Evolutionary conservation across 2,888 invertebrate species (phyloP), one percentile per base, ranked within the genome.

Genomic region (Heliconius ethilla): DNA sequence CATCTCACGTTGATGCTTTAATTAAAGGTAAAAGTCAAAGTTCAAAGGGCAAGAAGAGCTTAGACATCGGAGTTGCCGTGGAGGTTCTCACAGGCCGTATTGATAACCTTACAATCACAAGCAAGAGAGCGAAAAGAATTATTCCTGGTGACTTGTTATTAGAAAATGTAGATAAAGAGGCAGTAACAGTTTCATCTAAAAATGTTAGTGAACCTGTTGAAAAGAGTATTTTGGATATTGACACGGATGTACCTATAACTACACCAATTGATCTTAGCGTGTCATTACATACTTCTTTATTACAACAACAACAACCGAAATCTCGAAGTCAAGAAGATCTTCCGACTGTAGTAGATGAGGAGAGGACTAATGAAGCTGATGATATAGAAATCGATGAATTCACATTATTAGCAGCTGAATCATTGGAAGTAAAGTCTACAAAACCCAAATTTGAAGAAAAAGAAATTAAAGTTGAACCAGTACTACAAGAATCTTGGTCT

Each of bases 51-150:
- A 93, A 97, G 86, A 97, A 97, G 86, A 95, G 97, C 29, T 96
- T 98, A 22, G 97, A 97, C 86, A 95, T 98, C 80, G 98, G 98
- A 13, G 96, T 97, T 78, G 98, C 98, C 15, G 98, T 98, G 83
- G 97, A 98, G 88, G 97, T 98, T 72, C 95, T 98, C 37, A 97
- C 98, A 2, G 98, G 98, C 0, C 95, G 97, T 79, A 96, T 97
- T 79, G 97, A 97, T 85, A 96, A 97, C 86, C 96, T 97, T 9
- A 96, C 96, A 83, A 95, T 96, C 33, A 95, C 95, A 55, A 92
- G 95, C 85, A 95, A 90, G 84, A 92, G 90, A 87, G 92, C 88
- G 72, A 95, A 96, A 83, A 92, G 96, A 85, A 93, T 95, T 80
- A 96, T 96, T 83, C 95, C 96, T 67, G 95, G 95, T 83, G 96